These are phyloP conservation scores for Cecidostiba fungosa DNA, from an alignment of 2,888 invertebrate species.

Conservation along the genomic window DNA sequence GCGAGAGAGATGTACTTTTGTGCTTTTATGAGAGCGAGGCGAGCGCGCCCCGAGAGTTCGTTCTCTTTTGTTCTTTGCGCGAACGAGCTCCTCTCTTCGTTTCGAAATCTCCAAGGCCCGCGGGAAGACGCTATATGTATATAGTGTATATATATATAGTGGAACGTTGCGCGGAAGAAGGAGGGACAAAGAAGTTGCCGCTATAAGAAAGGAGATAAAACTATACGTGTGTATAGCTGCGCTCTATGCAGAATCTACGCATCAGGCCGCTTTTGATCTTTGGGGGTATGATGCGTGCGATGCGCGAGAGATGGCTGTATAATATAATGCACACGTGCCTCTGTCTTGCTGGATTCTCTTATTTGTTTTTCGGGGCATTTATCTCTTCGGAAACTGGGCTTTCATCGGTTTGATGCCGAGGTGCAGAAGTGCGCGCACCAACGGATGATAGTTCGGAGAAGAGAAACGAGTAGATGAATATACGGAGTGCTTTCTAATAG, in stretches of 20 bases:
- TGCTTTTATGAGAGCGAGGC: slow-evolving; percentile 72
- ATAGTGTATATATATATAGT: slow-evolving; percentile 56
- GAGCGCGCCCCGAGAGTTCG: slow-evolving; percentile 69
- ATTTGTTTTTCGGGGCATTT: neutral
- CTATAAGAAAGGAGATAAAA: slow-evolving; percentile 53
- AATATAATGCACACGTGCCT: slow-evolving; percentile 8
- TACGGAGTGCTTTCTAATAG: no score
- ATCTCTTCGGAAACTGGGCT: neutral
- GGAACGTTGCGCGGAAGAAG: slow-evolving; percentile 31
- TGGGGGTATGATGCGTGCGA: neutral
- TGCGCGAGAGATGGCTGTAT: slow-evolving; percentile 8
- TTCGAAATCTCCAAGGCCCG: slow-evolving; percentile 55
- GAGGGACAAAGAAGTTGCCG: slow-evolving; percentile 38
- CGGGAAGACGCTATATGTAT: slow-evolving; percentile 61
- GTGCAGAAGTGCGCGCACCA: no score
- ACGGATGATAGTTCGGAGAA: neutral
- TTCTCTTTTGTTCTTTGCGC: slow-evolving; percentile 73
- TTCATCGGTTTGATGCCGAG: neutral
- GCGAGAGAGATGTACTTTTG: slow-evolving; percentile 70
- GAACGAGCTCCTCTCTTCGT: slow-evolving; percentile 35
- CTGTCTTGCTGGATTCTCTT: neutral
- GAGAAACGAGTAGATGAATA: no score
- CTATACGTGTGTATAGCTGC: slow-evolving; percentile 4
- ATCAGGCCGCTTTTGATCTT: slow-evolving; percentile 38
- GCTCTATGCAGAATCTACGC: slow-evolving; percentile 44